Evolutionary conservation across 2,888 invertebrate species (phyloP).

Genomic region (Drosophila melanosoma): DNA sequence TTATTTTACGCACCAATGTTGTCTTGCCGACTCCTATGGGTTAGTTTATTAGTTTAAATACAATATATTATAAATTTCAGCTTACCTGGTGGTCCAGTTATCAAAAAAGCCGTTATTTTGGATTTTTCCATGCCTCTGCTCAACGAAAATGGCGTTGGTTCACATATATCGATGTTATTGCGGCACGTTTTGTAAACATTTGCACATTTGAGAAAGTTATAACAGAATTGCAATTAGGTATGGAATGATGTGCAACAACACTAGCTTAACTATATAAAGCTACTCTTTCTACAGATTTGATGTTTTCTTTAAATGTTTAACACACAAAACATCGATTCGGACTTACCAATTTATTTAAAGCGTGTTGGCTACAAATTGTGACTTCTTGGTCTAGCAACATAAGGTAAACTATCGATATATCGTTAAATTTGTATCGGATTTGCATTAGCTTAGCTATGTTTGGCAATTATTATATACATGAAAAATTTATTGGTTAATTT

Average conservation of each 20-base stretch:
- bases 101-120: conserved; percentile 35
- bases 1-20: conserved; percentile 86
- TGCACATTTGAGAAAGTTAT: not conserved
- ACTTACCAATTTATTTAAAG: not conserved
- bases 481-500: not conserved
- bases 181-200: not conserved
- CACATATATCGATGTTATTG: conserved; percentile 12
- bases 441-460: not conserved
- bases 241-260: not conserved
- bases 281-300: not conserved
- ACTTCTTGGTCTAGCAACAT: not conserved
- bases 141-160: not conserved
- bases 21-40: conserved; percentile 88
- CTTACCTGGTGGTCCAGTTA: conserved; percentile 65
- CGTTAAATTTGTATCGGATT: not conserved
- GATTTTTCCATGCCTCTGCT: conserved; percentile 30
- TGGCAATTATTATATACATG: not conserved
- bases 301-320: not conserved
- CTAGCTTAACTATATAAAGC: not conserved
- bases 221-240: not conserved
- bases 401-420: not conserved
- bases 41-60: not conserved
- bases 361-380: not conserved
- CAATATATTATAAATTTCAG: rapidly evolving
- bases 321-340: not conserved